Evolutionary conservation across 2,113 vertebrate genomes (phyloP), one percentile per base, ranked within the genome.

Genomic region (Genyomyrus donnyi): DNA sequence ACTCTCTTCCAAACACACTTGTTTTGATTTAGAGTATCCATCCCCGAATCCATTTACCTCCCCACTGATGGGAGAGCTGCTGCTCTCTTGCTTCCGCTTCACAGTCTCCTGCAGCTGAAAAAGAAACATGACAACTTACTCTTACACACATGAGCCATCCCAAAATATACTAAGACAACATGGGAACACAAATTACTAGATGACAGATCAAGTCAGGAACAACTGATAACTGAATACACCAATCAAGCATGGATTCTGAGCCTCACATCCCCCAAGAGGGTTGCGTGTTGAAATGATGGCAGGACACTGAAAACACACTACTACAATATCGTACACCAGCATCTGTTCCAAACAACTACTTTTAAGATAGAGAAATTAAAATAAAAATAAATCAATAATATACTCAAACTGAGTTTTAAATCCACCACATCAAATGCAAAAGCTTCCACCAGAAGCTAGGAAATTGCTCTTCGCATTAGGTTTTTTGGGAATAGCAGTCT

Each of bases 1-100:
- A 48, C 94, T 90, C 31, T 95, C 95, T 45, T 98, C 97, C 86
- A 97, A 92, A 66, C 97, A 97, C 2, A 96, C 91, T 91, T 99
- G 99, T 93, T 99, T 99, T 90, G 95, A 95, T 42, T 96, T 96
- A 6, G 97, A 94, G 93, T 97, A 99, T 1, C 97, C 94, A 27
- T 99, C 98, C 0, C 94, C 93, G 0, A 96, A 99, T 42, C 98
- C 98, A 49, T 99, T 99, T 89, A 95, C 95, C 49, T 98, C 97
- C 24, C 97, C 95, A 5, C 97, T 96, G 92, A 97, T 95, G 35
- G 98, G 97, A 62, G 98, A 98, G 88, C 97, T 85, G 2, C 96
- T 94, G 1, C 93, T 97, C 90, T 98, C 98, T 13, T 97, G 92
- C 92, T 98, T 99, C 95, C 97, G 97, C 95, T 99, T 99, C 92